Percentiles rank a stretch among this genome's conserved stretches.
These are phyloP conservation scores for Ivindomyrus marchei DNA, from an alignment of 2,113 vertebrate genomes.

Conservation along the genomic window DNA sequence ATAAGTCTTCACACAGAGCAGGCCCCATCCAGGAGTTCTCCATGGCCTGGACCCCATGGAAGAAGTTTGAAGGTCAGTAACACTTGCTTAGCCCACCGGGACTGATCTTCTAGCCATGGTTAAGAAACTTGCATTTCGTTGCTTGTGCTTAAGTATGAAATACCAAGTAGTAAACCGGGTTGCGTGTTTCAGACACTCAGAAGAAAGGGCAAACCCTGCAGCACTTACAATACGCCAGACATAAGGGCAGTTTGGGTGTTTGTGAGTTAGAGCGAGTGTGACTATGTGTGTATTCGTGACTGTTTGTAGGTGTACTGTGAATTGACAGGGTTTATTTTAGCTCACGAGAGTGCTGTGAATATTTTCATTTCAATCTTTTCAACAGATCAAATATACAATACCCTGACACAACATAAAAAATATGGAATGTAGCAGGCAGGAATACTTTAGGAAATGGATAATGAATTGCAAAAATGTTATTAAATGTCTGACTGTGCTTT, in stretches of 20 bases:
- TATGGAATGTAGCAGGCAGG: neutral
- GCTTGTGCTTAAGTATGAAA: neutral
- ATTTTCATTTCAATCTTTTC: neutral
- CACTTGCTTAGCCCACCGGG: neutral
- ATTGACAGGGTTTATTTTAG: neutral
- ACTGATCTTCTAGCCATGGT: neutral
- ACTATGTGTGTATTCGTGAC: neutral
- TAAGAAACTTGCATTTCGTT: conserved; percentile 1
- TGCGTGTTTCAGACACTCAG: neutral
- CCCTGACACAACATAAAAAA: neutral
- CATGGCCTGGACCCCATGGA: neutral
- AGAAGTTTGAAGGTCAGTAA: conserved; percentile 5
- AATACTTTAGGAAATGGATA: neutral
- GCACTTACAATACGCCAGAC: neutral
- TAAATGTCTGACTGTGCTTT: neutral
- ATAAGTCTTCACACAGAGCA: neutral
- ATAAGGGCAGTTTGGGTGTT: neutral
- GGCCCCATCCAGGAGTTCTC: neutral
- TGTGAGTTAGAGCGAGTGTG: neutral
- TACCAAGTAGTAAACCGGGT: neutral
- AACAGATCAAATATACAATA: neutral
- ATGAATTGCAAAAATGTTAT: neutral
- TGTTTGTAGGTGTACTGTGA: neutral
- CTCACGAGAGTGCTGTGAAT: neutral
- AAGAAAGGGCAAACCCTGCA: neutral